Conservation (phyloP, 1,140 invertebrate genomes). For the Drosophila repletoides region DNA sequence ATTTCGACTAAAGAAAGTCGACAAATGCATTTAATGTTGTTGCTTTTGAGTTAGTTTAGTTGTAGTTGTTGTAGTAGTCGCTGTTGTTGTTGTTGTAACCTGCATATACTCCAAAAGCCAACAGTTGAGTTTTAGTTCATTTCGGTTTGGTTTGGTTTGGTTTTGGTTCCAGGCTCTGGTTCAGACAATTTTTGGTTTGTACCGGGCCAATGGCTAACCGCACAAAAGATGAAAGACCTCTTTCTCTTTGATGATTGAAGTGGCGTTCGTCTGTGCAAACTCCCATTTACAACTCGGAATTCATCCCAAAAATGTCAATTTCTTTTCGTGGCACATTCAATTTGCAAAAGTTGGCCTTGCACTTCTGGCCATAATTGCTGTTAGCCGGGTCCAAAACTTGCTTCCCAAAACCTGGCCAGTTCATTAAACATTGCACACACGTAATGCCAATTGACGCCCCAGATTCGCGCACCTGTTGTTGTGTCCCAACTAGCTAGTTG, state of each 20-base stretch:
- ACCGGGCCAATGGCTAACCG: slow-evolving; percentile 25
- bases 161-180: background rate
- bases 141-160: background rate
- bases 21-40: slow-evolving; percentile 23
- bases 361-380: slow-evolving; percentile 28
- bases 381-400: no score
- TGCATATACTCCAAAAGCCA: slow-evolving; percentile 20
- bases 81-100: slow-evolving; percentile 30
- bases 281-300: background rate
- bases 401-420: slow-evolving; percentile 2
- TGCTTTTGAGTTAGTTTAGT: slow-evolving; percentile 4
- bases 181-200: slow-evolving; percentile 19
- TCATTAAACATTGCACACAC: slow-evolving; percentile 69
- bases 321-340: slow-evolving; percentile 55
- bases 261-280: background rate
- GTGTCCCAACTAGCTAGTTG: background rate
- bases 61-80: no score
- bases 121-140: background rate
- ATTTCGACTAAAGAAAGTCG: slow-evolving; percentile 39
- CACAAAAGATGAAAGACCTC: slow-evolving; percentile 65
- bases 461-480: slow-evolving; percentile 74
- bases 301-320: slow-evolving; percentile 34
- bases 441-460: slow-evolving; percentile 74
- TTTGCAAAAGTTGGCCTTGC: slow-evolving; percentile 31
- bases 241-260: slow-evolving; percentile 35